Conservation (phyloP, 2,797 vertebrate genomes). For the Mareca penelope region DNA sequence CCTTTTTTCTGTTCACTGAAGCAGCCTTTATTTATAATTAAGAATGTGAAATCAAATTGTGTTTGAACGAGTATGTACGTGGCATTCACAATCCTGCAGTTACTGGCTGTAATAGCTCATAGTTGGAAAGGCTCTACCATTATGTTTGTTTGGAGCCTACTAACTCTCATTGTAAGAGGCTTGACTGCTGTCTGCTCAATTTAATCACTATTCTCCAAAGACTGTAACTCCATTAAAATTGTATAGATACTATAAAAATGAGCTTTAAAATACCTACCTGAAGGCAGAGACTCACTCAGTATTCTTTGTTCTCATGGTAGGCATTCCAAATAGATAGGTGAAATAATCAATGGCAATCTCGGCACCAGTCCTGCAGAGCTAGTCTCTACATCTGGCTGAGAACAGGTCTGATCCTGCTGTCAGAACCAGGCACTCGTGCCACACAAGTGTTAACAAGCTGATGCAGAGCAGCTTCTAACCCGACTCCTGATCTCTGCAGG, state of each 20-base stretch:
- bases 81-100: not conserved
- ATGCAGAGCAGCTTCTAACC: not conserved
- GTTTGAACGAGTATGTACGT: not conserved
- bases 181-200: not conserved
- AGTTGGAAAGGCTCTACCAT: not conserved
- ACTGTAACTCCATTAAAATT: not conserved
- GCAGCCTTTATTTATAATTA: not conserved
- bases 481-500: not conserved
- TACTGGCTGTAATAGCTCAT: not conserved
- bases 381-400: not conserved
- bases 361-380: not conserved
- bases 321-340: not conserved
- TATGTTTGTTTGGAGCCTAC: rapidly evolving
- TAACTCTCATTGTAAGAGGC: not conserved
- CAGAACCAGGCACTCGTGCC: not conserved
- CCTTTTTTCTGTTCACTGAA: not conserved
- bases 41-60: not conserved
- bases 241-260: not conserved
- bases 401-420: not conserved
- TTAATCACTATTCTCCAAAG: not conserved
- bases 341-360: not conserved
- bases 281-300: not conserved
- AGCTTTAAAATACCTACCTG: not conserved
- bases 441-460: not conserved
- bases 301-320: not conserved